Conservation (phyloP, 2,888 invertebrate genomes). For the Rambutsinella grinnellia region DNA sequence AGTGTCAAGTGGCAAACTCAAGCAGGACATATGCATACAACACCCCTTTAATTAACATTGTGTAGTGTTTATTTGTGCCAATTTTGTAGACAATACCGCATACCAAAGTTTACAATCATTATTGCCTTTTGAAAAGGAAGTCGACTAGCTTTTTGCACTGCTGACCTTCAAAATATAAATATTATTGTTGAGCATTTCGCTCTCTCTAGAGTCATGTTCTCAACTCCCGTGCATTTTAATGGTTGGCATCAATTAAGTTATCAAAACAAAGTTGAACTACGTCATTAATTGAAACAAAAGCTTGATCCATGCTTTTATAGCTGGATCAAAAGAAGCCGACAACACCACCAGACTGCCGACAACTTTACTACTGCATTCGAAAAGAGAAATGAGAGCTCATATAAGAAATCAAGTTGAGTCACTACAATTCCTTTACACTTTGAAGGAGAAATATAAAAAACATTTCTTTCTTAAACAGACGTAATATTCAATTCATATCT, state of each 20-base stretch:
- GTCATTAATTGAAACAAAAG: constrained; percentile 58
- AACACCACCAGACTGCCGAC: not conserved
- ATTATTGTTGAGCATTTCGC: not conserved
- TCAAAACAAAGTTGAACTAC: constrained; percentile 54
- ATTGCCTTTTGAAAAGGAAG: not conserved
- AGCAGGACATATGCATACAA: not conserved
- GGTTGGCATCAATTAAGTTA: constrained; percentile 51
- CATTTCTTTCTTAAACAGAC: too few species aligned
- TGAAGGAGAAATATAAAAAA: not conserved
- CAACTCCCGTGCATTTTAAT: constrained; percentile 41
- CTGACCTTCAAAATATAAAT: constrained; percentile 35
- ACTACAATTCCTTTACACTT: not conserved
- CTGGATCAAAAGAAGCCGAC: constrained; percentile 44
- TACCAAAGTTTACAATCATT: not conserved
- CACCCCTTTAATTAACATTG: not conserved
- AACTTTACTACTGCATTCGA: constrained; percentile 36
- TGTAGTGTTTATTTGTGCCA: not conserved
- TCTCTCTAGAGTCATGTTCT: too few species aligned
- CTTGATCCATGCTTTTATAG: constrained; percentile 27
- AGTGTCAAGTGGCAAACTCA: not conserved
- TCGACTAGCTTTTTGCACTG: constrained; percentile 6
- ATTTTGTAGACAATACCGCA: not conserved
- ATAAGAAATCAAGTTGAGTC: not conserved
- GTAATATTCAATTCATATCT: not conserved
- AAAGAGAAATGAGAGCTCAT: constrained; percentile 36